A percentile compares a stretch with the other conserved stretches of the same genome.
Conservation (phyloP, 2,113 vertebrate species). For the Oxyura jamaicensis region DNA sequence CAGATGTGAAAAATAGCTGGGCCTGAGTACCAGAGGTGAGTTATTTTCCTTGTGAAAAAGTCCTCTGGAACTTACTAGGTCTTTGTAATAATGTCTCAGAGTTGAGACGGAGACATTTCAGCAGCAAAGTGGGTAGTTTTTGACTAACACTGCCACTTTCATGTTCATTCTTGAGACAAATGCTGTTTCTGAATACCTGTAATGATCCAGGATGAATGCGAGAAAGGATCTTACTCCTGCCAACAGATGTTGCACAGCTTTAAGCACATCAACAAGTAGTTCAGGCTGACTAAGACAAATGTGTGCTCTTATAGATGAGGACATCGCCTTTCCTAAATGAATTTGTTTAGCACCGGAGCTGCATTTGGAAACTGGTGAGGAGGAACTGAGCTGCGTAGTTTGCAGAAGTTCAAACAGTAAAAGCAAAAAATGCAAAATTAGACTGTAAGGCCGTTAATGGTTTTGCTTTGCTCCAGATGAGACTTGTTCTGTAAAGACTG, state of each 20-base stretch:
- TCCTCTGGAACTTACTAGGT: background rate
- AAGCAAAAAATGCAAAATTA: background rate
- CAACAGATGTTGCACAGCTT: background rate
- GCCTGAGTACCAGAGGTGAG: background rate
- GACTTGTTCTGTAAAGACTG: background rate
- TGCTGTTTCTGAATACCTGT: background rate
- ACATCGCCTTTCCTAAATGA: background rate
- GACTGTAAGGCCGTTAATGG: background rate
- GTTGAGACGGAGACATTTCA: background rate
- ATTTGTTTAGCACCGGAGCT: background rate
- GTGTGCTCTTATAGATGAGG: accelerated
- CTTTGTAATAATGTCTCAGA: too few species aligned
- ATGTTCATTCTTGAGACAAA: background rate
- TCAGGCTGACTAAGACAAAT: background rate
- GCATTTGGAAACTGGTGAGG: background rate
- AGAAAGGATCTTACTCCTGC: background rate
- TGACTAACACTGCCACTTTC: background rate
- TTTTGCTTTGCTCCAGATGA: background rate
- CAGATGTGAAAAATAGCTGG: background rate
- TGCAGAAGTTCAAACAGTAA: background rate
- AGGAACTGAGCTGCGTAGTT: background rate
- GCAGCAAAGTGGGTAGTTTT: background rate
- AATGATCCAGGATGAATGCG: background rate
- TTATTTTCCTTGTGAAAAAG: background rate
- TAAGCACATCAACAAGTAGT: background rate